Evolutionary conservation across 1,140 invertebrate genomes (phyloP).

Genomic region (Caenorhabditis tropicalis): DNA sequence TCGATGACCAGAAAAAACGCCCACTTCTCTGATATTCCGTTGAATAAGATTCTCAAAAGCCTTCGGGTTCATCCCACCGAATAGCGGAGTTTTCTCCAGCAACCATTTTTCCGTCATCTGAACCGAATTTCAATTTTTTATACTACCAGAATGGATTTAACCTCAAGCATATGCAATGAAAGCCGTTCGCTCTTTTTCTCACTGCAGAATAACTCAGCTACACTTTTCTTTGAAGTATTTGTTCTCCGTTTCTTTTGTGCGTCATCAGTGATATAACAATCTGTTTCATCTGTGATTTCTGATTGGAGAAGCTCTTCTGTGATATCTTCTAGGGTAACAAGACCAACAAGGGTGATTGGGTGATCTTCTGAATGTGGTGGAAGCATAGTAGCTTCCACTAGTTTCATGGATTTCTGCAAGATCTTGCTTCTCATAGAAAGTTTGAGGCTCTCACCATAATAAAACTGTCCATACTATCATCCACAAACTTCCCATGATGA

Average conservation of each 20-base stretch:
- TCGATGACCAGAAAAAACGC: too few relatives aligned
- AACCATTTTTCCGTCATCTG: constrained; percentile 24
- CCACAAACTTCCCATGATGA: constrained; percentile 17
- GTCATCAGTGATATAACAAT: constrained; percentile 1
- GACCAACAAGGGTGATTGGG: not conserved
- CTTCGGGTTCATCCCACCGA: not conserved
- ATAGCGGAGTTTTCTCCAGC: not conserved
- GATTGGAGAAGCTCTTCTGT: constrained; percentile 13
- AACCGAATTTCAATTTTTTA: not conserved
- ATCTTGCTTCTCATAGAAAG: too few relatives aligned
- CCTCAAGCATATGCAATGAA: constrained; percentile 13
- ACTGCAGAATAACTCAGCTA: not conserved
- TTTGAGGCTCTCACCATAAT: constrained; percentile 10
- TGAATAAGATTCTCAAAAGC: constrained; percentile 23
- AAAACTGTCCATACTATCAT: not conserved
- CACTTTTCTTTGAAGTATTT: constrained; percentile 11
- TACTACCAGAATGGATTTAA: not conserved
- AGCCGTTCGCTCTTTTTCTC: constrained; percentile 12
- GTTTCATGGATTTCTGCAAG: constrained; percentile 37
- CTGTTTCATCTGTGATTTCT: constrained; percentile 9
- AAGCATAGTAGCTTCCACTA: not conserved
- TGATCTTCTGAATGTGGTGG: not conserved
- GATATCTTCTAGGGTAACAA: not conserved
- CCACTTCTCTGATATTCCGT: constrained; percentile 10
- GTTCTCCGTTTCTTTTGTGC: constrained; percentile 3